Evolutionary conservation across 1,140 invertebrate species (phyloP).

Genomic region (Tribolium castaneum): DNA sequence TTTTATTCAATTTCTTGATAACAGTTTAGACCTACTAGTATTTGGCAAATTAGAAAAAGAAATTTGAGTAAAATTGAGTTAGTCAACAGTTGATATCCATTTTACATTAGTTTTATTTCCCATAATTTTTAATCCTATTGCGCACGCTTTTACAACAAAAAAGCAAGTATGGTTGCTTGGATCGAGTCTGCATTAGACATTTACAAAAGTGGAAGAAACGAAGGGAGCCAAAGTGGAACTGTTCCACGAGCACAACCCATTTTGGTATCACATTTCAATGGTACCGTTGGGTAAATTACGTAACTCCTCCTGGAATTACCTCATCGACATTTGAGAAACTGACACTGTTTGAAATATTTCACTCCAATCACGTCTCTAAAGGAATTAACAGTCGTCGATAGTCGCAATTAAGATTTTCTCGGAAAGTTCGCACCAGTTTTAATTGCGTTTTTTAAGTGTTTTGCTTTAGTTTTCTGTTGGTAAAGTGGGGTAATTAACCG

Average conservation of each 20-base stretch:
- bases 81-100: too few relatives aligned
- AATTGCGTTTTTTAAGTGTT: constrained; percentile 12
- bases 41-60: too few relatives aligned
- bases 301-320: not conserved
- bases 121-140: too few relatives aligned
- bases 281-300: not conserved
- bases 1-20: too few relatives aligned
- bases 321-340: not conserved
- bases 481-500: not conserved
- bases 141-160: too few relatives aligned
- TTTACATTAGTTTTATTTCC: too few relatives aligned
- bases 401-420: constrained; percentile 30
- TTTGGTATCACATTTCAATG: not conserved
- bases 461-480: not conserved
- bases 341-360: not conserved
- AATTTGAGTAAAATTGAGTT: too few relatives aligned
- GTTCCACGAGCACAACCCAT: not conserved
- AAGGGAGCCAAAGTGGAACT: not conserved
- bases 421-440: constrained; percentile 18
- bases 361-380: constrained; percentile 3
- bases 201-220: too few relatives aligned
- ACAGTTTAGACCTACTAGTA: too few relatives aligned
- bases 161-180: too few relatives aligned
- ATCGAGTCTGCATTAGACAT: too few relatives aligned
- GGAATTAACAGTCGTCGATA: constrained; percentile 1